These are phyloP conservation scores for Parotia lawesii DNA, from an alignment of 2,113 vertebrate genomes.

Conservation along the genomic window DNA sequence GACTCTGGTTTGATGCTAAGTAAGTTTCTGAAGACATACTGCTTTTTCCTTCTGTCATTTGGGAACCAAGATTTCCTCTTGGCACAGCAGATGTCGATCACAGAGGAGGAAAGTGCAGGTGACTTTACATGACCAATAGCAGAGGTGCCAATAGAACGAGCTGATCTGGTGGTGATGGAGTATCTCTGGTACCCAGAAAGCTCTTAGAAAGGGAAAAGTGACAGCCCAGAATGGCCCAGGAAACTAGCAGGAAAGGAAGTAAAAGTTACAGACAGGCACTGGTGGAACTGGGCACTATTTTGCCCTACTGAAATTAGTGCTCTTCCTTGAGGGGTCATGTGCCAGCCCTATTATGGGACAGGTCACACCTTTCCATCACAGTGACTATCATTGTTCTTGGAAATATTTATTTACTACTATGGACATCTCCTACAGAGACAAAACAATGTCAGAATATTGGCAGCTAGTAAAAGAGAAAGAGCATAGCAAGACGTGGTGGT, in stretches of 20 bases:
- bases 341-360: not conserved
- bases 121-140: not conserved
- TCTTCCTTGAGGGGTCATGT: not conserved
- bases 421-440: not conserved
- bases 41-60: not conserved
- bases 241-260: not conserved
- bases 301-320: not conserved
- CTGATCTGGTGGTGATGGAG: not conserved
- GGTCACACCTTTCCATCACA: not conserved
- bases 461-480: not conserved
- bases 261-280: not conserved
- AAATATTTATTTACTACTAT: not conserved
- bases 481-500: not conserved
- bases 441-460: not conserved
- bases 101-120: not conserved
- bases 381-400: not conserved
- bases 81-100: not conserved
- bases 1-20: not conserved
- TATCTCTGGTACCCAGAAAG: not conserved
- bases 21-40: not conserved
- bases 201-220: not conserved
- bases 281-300: accelerated
- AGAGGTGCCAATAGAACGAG: not conserved
- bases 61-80: not conserved
- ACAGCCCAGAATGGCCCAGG: not conserved